Base-by-base conservation (phyloP, 2,888 invertebrate genomes). In the Anorthoa munda region DNA sequence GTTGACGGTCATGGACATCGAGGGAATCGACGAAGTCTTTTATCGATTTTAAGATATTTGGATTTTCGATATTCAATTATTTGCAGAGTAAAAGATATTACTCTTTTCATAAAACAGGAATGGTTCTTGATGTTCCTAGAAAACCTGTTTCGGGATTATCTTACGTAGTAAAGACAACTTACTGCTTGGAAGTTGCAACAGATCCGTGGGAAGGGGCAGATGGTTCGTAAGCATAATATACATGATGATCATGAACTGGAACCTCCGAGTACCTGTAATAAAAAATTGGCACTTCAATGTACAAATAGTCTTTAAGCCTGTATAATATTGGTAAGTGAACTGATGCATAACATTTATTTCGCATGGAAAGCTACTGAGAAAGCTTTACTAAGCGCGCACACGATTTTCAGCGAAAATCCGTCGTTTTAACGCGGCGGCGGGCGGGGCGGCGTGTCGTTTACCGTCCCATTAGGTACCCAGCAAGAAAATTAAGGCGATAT, bases 141-240 rank as follows among this genome's bases (percentile, higher is more conserved):
- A 2, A 66, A 15, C 18, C 48, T 39, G 26, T 39, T 75, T 61
- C 26, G 56, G 21, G 4, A 65, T 26, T 18, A 51, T 18, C 4
- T 61, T 39, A 45, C 50, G 23, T 75, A 66, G 23, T 51, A 60
- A 75, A 46, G 13, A 61, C 2, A 48, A 56, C 95, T 94, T 91
- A 96, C 95, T 94, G 92, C 87, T 96, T 96, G 9, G 94, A 91
- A 53, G 92, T 83, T n/a, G 91, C 86, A 51, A 89, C 82, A 39
- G 92, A 90, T 12, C 88, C 91, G 51, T 93, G 93, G 2, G 90
- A 81, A 15, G 90, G 87, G 5, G 83, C 81, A 7, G 92, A 84
- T 21, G 93, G 93, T 75, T 96, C 95, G 82, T 96, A 96, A n/a
- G 94, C 84, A 77, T 95, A 95, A 82, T 92, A 90, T 23, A 93